Conservation (phyloP, 30 jellyfish, hydroid and myxozoan genomes). For the Aurelia coerulea region DNA sequence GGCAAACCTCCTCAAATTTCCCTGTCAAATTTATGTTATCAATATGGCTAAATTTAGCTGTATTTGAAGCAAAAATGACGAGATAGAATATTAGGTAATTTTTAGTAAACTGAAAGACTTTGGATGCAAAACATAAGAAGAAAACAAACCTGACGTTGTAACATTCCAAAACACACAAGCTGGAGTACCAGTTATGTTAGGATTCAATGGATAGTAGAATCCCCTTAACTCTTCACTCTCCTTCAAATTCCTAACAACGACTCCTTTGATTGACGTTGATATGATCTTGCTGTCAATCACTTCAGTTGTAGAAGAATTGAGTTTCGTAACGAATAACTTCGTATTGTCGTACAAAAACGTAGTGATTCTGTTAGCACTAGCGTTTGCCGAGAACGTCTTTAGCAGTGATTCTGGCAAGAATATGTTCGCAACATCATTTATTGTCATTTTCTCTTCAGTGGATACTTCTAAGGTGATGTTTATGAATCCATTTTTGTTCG, state of each 20-base stretch:
- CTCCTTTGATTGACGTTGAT: slow-evolving; percentile 63
- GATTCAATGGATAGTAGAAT: slow-evolving; percentile 34
- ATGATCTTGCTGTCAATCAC: slow-evolving; percentile 54
- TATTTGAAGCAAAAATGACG: too few relatives aligned
- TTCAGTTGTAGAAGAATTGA: slow-evolving; percentile 5
- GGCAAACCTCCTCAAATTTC: too few relatives aligned
- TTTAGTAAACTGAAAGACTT: too few relatives aligned
- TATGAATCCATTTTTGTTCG: slow-evolving; percentile 1
- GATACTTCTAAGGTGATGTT: slow-evolving; percentile 25
- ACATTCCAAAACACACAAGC: slow-evolving; percentile 55
- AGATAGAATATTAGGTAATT: too few relatives aligned
- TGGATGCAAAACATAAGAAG: too few relatives aligned
- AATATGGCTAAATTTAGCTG: too few relatives aligned
- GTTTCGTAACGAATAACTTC: slow-evolving; percentile 28
- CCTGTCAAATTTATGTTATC: too few relatives aligned
- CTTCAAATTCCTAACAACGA: slow-evolving; percentile 2
- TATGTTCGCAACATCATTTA: slow-evolving; percentile 24
- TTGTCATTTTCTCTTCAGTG: not conserved
- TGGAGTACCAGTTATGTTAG: slow-evolving; percentile 32
- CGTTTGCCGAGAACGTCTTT: not conserved
- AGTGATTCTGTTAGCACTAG: slow-evolving; percentile 16
- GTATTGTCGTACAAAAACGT: slow-evolving; percentile 49
- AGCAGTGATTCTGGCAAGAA: slow-evolving; percentile 52
- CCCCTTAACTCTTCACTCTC: slow-evolving; percentile 33
- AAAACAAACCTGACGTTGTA: slow-evolving; percentile 14